A percentile compares a stretch with the other conserved stretches of the same genome.
These are phyloP conservation scores for Passer domesticus DNA, from an alignment of 2,113 vertebrate species.

Conservation along the genomic window DNA sequence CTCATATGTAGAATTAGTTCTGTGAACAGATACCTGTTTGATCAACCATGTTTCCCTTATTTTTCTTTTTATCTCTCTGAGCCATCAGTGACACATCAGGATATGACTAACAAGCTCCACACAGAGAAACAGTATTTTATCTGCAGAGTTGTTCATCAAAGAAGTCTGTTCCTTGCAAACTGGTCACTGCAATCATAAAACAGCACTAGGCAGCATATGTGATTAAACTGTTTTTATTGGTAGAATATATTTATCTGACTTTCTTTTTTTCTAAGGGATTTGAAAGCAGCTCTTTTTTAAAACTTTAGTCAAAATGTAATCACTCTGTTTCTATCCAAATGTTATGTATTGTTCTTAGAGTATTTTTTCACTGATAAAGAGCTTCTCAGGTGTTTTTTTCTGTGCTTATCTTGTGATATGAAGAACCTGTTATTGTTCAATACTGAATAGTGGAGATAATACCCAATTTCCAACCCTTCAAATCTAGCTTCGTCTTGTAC, in stretches of 20 bases:
- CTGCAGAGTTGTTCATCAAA: constrained; percentile 45
- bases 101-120: constrained; percentile 49
- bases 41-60: constrained; percentile 4
- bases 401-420: constrained; percentile 29
- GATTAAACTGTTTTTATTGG: constrained; percentile 31
- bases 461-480: constrained; percentile 29
- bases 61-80: constrained; percentile 5
- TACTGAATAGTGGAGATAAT: constrained; percentile 22
- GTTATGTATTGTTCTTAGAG: constrained; percentile 28
- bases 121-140: constrained; percentile 16
- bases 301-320: constrained; percentile 8
- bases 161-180: neutral
- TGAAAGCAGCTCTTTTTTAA: neutral
- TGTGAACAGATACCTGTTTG: constrained; percentile 20
- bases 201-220: neutral
- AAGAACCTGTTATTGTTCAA: constrained; percentile 48
- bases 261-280: neutral
- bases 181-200: neutral
- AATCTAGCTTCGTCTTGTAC: constrained; percentile 15
- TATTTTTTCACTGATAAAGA: constrained; percentile 41
- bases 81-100: constrained; percentile 16
- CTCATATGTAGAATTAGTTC: neutral
- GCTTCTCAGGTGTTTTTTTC: neutral
- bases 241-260: constrained; percentile 5
- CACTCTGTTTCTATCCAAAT: neutral